Conservation (phyloP, 1,140 invertebrate genomes). For the Ectropis grisescens region DNA sequence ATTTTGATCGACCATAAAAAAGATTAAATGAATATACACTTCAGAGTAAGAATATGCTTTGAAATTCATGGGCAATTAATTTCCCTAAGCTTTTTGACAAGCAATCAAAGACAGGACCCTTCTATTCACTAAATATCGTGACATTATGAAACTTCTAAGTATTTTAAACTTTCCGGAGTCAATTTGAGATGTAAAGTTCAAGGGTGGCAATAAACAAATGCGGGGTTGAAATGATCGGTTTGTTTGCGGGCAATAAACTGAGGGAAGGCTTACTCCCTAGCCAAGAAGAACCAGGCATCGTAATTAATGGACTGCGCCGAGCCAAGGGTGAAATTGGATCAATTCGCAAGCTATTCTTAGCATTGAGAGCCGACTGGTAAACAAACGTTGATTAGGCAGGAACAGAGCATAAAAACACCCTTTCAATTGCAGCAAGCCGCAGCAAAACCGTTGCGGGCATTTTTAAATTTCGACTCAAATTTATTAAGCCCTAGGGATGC, state of each 20-base stretch:
- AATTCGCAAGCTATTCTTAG: slow-evolving; percentile 50
- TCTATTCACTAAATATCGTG: too few relatives aligned
- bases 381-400: slow-evolving; percentile 30
- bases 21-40: too few relatives aligned
- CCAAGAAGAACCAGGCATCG: slow-evolving; percentile 19
- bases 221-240: slow-evolving; percentile 43
- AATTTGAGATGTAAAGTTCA: slow-evolving; percentile 25
- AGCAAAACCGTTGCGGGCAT: slow-evolving; percentile 19
- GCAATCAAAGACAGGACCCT: too few relatives aligned
- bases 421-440: slow-evolving; percentile 7
- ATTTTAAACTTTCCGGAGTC: slow-evolving; percentile 20
- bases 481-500: slow-evolving; percentile 35
- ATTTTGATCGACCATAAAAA: too few relatives aligned
- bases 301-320: slow-evolving; percentile 57
- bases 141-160: slow-evolving; percentile 2
- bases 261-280: slow-evolving; percentile 17
- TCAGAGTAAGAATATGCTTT: too few relatives aligned
- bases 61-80: too few relatives aligned
- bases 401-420: too few relatives aligned
- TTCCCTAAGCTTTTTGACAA: too few relatives aligned
- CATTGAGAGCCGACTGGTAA: slow-evolving; percentile 32
- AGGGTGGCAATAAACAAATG: slow-evolving; percentile 45
- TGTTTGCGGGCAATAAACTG: slow-evolving; percentile 54
- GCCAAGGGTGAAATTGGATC: slow-evolving; percentile 59
- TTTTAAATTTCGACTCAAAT: slow-evolving; percentile 39